Base-by-base conservation (phyloP, 1,140 invertebrate species). In the Bombus haemorrhoidalis region DNA sequence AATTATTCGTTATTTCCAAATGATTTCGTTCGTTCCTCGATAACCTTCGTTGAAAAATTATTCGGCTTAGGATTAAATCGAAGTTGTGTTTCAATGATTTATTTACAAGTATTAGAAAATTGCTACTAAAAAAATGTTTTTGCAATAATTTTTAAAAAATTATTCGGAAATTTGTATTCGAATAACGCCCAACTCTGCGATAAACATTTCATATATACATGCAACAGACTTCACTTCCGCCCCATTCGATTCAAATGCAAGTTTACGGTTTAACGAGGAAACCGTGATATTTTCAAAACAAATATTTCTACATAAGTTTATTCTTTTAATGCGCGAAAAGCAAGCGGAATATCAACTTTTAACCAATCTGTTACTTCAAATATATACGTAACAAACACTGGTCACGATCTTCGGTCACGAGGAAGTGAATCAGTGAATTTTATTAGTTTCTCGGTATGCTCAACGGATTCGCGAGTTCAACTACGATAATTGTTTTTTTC, bases 381-480 rank as follows among this genome's bases (percentile, higher is more conserved):
- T 81, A 72, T 41, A n/a, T 81, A 72, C 25, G 15, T n/a, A 28
- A 43, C 9, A 83, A 83, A 68, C 47, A 83, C 39, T 73, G 41
- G 28, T 77, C 73, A 57, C 72, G 57, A 47, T 59, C 47, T 12
- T 66, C 32, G 32, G 74, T 83, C 81, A 83, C 81, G 81, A 83
- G 81, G 73, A 68, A 41, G 37, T 73, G 80, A 74, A 64, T 82
- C 80, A 74, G 47, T 41, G 22, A 74, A 82, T 43, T 82, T 74
- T 62, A 73, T 59, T 25, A 53, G 22, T 8, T 12, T 74, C 32
- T 73, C n/a, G 6, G 71, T 82, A 4, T 82, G 9, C 47, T 25
- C 1, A 69, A 77, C 53, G 18, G 32, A 83, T 83, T 83, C 34
- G 22, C 81, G 53, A 59, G 34, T 47, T 71, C 37, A 25, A 32